Conservation (phyloP, 2,888 invertebrate genomes). For the Synanthedon andrenaeformis region DNA sequence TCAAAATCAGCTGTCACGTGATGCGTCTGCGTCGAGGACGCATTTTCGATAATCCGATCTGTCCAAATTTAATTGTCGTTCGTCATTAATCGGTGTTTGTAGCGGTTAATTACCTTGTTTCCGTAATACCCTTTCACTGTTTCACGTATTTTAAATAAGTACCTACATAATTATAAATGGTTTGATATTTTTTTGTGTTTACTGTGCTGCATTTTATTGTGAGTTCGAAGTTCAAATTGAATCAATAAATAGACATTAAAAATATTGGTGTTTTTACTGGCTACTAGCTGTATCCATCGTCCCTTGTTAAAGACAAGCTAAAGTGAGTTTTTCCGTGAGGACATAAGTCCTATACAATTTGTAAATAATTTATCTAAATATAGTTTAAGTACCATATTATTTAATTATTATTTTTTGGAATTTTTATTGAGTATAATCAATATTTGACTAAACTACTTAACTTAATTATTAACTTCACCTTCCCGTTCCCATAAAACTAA, state of each 20-base stretch:
- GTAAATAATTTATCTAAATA: too few relatives aligned
- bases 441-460: too few relatives aligned
- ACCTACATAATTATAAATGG: conserved; percentile 48
- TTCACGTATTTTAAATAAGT: conserved; percentile 57
- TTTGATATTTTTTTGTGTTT: conserved; percentile 62
- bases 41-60: conserved; percentile 29
- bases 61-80: conserved; percentile 19
- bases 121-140: conserved; percentile 48
- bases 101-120: conserved; percentile 39
- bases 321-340: too few relatives aligned
- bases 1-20: conserved; percentile 51
- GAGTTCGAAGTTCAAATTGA: conserved; percentile 71
- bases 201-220: conserved; percentile 69
- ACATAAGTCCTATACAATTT: too few relatives aligned
- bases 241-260: conserved; percentile 69
- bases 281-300: conserved; percentile 2
- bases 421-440: too few relatives aligned
- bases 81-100: conserved; percentile 52
- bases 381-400: too few relatives aligned
- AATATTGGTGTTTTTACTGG: conserved; percentile 57
- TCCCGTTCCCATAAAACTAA: too few relatives aligned
- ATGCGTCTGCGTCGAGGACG: conserved; percentile 28
- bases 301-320: too few relatives aligned
- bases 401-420: too few relatives aligned
- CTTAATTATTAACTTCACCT: too few relatives aligned